phyloP scores from a whole-genome alignment of 2,797 vertebrate genomes.

The Cyprinella venusta region DNA sequence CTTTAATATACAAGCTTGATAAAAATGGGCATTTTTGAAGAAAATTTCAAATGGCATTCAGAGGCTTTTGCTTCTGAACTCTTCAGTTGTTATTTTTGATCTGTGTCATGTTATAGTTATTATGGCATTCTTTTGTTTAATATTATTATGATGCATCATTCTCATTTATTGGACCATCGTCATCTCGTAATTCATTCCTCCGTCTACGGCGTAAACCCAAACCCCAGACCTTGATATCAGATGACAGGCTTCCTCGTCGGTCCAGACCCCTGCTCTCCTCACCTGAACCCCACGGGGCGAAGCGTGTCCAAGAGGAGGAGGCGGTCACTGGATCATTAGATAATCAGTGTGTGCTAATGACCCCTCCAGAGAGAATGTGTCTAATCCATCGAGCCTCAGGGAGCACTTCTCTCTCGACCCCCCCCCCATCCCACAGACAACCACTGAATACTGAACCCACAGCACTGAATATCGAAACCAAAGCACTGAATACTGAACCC shows the following conservation, averaged over 20 bases:
- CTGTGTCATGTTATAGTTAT: background rate
- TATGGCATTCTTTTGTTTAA: background rate
- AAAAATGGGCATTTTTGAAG: no score
- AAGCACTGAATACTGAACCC: no score
- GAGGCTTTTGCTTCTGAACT: no score
- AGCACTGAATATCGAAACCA: no score
- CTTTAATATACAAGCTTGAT: no score
- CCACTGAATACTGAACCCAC: conserved; percentile 21
- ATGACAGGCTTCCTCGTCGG: conserved; percentile 37
- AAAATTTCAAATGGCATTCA: no score
- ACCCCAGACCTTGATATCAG: conserved; percentile 46
- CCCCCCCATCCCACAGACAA: conserved; percentile 28
- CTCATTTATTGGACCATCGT: background rate
- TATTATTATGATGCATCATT: background rate
- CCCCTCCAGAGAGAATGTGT: conserved; percentile 74
- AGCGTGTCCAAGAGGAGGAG: conserved; percentile 34
- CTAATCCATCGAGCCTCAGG: conserved; percentile 68
- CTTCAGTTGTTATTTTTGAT: background rate
- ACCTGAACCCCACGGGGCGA: conserved; percentile 44
- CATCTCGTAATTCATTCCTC: background rate
- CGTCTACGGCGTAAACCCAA: background rate
- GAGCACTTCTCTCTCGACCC: conserved; percentile 15
- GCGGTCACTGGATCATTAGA: conserved; percentile 63
- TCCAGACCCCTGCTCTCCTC: conserved; percentile 23
- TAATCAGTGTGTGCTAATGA: conserved; percentile 77